Evolutionary conservation across 2,113 vertebrate genomes (phyloP), one percentile per base, ranked within the genome.

Genomic region (Trogon melanurus): DNA sequence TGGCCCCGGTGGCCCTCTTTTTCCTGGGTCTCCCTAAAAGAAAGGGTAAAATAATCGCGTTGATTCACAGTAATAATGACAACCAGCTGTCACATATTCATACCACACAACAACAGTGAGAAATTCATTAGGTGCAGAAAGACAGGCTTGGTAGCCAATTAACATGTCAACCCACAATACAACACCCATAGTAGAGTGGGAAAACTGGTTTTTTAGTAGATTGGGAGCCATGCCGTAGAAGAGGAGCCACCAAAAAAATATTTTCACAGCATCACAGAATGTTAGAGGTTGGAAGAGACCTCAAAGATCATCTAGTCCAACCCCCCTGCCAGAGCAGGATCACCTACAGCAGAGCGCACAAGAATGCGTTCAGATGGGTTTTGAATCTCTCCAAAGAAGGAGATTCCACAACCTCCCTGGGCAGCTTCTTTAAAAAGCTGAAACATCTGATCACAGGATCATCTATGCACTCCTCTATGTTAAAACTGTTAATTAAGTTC

Each of bases 1-100:
- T 38, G 98, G 98, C n/a, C 99, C 99, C 67, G 98, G 98, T n/a
- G 98, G 98, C 53, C 99, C 99, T 97, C 98, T 98, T 95, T 97
- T 98, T 81, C 99, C 99, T 83, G 98, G 98, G 81, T 99, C 96
- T 72, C 99, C 99, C 99, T 99, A 96, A 66, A 87, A 64, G 32
- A 15, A 87, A 62, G 48, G 79, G 71, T 58, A 95, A 90, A 93
- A 85, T n/a, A 75, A 51, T 65, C 48, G 20, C 66, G 15, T 26
- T 57, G 14, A 74, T 29, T 81, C 13, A 57, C 5, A 75, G 6
- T 16, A 66, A 51, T 11, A 32, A 61, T n/a, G 45, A 80, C 21
- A 89, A 44, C 3, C 16, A 91, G 17, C 13, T 61, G 13, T 30
- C 56, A 87, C 16, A 54, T 54, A 66, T 12, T 65, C 36, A 72